Evolutionary conservation across 2,797 vertebrate species (phyloP), one percentile per base, ranked within the genome.

Genomic region (Gobionotothen gibberifrons): DNA sequence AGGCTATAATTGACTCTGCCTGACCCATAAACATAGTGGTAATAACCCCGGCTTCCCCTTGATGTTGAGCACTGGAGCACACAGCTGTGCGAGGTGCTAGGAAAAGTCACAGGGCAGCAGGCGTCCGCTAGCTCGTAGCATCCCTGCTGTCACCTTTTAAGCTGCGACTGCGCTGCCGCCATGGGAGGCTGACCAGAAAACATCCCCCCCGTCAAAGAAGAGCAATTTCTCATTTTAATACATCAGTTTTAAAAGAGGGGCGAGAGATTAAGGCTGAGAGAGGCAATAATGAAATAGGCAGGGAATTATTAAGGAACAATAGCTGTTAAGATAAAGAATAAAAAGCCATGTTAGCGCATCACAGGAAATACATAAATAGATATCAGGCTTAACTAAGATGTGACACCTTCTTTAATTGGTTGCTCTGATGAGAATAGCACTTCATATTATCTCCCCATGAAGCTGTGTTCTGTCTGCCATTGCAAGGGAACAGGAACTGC

Each of bases 1-100:
- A 36, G 32, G 32, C 32, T 36, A 63, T 89, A 91, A 90, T 82
- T 82, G 87, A 88, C 83, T 84, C 81, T 29, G 60, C 61, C 85
- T 74, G 82, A 90, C 81, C 85, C 83, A 79, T 81, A 85, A 90
- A 87, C 79, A 76, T 53, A 22, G 72, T 44, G 61, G 83, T 85
- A 88, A 86, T 76, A 87, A 86, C 74, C 64, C 63, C 9, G 58
- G 59, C 75, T 56, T 78, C 64, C 79, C 71, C 87, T 88, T 89
- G 81, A 90, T 79, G 87, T 91, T 1, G 36, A 59, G 51, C 29
- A 0, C 67, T 11, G 3, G 56, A 44, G 78, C 47, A 44, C 63
- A 42, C 77, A 84, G 79, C 78, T 85, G 87, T 16, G 66, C 1
- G 67, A 54, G 68, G 72, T 40, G 77, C 72, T 59, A 68, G 43